Conservation (phyloP, 2,797 vertebrate genomes). For the Cyprinella venusta region DNA sequence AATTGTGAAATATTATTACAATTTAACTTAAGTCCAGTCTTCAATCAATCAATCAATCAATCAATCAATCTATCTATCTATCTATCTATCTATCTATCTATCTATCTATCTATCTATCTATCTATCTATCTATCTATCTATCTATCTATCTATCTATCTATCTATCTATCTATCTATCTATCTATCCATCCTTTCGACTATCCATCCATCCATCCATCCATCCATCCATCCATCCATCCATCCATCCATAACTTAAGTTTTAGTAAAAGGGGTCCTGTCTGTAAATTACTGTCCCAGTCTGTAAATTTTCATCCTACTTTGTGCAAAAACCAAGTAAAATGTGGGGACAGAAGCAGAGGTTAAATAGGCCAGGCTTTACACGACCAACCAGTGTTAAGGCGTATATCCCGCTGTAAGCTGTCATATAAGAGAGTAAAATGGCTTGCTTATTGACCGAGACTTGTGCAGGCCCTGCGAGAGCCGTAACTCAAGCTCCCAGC, state of each 20-base stretch:
- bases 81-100: no score
- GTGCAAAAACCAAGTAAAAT: slow-evolving; percentile 1
- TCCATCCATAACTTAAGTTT: neutral
- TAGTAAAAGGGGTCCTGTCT: neutral
- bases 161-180: no score
- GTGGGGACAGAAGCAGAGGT: neutral
- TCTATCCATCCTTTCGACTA: fast-evolving
- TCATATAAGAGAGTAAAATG: slow-evolving; percentile 82
- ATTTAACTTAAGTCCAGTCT: no score
- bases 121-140: no score
- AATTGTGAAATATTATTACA: neutral
- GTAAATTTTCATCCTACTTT: neutral
- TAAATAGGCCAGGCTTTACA: slow-evolving; percentile 62
- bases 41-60: no score
- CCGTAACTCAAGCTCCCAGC: slow-evolving; percentile 57
- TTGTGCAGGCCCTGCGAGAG: slow-evolving; percentile 84
- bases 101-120: no score
- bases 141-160: no score
- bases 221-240: no score
- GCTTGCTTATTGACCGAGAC: slow-evolving; percentile 84
- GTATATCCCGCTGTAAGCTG: slow-evolving; percentile 83
- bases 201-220: no score
- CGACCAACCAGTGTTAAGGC: slow-evolving; percentile 76
- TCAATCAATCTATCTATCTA: no score
- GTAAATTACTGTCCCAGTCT: neutral